Conservation (phyloP, 2,797 vertebrate genomes). For the Euphonia xanthogaster region DNA sequence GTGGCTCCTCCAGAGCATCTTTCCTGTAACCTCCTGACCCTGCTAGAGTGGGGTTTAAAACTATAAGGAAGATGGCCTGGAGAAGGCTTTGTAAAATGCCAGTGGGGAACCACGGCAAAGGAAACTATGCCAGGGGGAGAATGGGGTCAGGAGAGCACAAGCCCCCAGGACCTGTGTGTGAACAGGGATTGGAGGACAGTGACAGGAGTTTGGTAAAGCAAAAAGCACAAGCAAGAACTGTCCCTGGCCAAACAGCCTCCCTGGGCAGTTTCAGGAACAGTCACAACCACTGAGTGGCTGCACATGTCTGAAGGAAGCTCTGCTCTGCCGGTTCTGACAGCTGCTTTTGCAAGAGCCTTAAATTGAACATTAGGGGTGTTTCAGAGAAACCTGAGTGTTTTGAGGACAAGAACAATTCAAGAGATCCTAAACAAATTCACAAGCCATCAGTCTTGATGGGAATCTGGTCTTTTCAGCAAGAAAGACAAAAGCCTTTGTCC, state of each 20-base stretch:
- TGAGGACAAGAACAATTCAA: background rate
- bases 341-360: background rate
- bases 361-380: background rate
- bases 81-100: background rate
- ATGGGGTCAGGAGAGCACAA: background rate
- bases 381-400: conserved; percentile 11
- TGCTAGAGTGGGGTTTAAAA: background rate
- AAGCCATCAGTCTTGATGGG: background rate
- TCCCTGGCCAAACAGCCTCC: background rate
- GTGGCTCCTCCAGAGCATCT: background rate
- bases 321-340: background rate
- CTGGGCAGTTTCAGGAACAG: background rate
- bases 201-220: background rate
- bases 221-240: background rate
- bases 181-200: background rate
- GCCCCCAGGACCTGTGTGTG: background rate
- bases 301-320: background rate
- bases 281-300: background rate
- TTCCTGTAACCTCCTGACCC: background rate
- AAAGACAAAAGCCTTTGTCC: background rate
- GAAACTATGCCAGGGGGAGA: background rate
- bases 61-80: background rate
- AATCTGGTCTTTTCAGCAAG: background rate
- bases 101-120: fast-evolving
- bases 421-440: conserved; percentile 13